Conservation (phyloP, 2,113 vertebrate species). For the Megalops atlanticus region DNA sequence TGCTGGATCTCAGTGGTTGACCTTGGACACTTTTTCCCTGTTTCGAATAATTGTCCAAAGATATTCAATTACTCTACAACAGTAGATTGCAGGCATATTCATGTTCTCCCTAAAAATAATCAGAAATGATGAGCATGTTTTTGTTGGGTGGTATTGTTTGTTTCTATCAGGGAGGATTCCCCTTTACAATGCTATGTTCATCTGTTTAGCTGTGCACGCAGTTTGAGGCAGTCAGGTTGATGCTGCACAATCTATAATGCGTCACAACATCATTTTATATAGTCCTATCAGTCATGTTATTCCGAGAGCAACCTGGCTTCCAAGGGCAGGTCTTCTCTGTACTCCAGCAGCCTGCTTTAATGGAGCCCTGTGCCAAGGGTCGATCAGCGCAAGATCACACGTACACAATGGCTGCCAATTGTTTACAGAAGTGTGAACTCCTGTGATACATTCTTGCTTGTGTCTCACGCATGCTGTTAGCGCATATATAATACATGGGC, state of each 20-base stretch:
- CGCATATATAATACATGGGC: conserved; percentile 81
- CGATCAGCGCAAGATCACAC: conserved; percentile 78
- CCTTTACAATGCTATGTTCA: not conserved
- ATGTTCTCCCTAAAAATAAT: not conserved
- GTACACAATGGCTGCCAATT: conserved; percentile 75
- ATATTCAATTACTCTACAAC: not conserved
- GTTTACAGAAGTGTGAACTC: conserved; percentile 84
- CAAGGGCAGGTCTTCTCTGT: not conserved
- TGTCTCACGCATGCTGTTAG: conserved; percentile 78
- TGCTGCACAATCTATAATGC: not conserved
- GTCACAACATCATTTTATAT: not conserved
- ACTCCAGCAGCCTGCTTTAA: not conserved
- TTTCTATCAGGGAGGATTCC: not conserved
- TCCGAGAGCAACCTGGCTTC: not conserved
- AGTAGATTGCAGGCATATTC: not conserved
- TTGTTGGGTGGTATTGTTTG: not conserved
- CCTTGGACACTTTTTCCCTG: not conserved
- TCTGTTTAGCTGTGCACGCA: not conserved
- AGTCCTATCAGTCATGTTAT: not conserved
- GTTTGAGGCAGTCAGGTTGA: not conserved
- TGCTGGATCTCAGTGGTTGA: too few species aligned
- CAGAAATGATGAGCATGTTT: not conserved
- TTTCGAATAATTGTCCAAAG: not conserved
- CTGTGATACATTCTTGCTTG: conserved; percentile 71
- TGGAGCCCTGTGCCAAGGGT: not conserved